Evolutionary conservation across 1,140 invertebrate genomes (phyloP).

Genomic region (Drosophila tropicalis): DNA sequence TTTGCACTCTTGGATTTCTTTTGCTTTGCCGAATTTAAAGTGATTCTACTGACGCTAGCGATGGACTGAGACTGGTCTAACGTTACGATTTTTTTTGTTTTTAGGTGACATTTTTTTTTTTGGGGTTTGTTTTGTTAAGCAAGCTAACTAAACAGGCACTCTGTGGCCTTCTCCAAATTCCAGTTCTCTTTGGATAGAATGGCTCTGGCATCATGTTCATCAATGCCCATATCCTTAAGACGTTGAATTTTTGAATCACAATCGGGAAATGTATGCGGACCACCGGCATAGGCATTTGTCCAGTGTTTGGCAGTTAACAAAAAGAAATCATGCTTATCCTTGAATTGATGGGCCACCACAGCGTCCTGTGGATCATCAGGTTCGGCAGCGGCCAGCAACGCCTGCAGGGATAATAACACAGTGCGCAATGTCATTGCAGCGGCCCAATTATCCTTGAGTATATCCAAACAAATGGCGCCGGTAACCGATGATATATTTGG

Average conservation of each 20-base stretch:
- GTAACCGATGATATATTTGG: constrained; percentile 99
- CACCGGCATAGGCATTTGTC: constrained; percentile 97
- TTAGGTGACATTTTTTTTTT: constrained; percentile 31
- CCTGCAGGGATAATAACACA: constrained; percentile 96
- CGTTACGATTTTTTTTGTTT: constrained; percentile 2
- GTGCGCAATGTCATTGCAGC: constrained; percentile 99
- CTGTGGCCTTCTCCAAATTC: constrained; percentile 94
- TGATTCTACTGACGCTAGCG: constrained; percentile 10
- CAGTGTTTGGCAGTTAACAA: constrained; percentile 95
- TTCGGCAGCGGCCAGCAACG: constrained; percentile 95
- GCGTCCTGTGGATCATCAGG: constrained; percentile 98
- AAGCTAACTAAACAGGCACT: constrained; percentile 94
- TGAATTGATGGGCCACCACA: constrained; percentile 98
- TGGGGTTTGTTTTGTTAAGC: constrained; percentile 24
- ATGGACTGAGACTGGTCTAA: constrained; percentile 16
- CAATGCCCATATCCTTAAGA: constrained; percentile 94
- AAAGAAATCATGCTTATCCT: constrained; percentile 94
- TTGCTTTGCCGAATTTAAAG: neutral
- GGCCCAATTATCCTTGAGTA: constrained; percentile 99
- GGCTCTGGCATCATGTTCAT: constrained; percentile 91
- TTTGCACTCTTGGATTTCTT: neutral
- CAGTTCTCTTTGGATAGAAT: constrained; percentile 95
- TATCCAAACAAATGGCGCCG: constrained; percentile 99
- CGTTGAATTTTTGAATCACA: constrained; percentile 92
- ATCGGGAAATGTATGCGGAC: constrained; percentile 89